Evolutionary conservation across 2,888 invertebrate genomes (phyloP), one percentile per base, ranked within the genome.

Genomic region (Ashinkailepas kermadecensis): DNA sequence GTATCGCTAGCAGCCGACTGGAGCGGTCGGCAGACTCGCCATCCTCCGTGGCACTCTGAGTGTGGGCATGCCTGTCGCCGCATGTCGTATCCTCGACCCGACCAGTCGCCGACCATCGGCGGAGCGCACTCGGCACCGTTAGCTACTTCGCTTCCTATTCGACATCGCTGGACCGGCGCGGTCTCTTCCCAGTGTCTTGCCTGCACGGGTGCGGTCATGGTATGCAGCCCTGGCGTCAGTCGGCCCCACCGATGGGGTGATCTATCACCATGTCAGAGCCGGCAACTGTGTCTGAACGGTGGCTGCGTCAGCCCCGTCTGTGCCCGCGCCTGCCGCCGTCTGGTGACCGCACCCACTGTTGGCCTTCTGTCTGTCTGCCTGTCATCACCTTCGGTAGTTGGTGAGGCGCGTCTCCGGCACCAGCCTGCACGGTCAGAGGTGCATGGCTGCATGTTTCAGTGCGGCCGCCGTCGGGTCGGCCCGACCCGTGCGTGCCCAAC

Each of bases 401-500:
- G 39, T n/a, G 39, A 21, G 74, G 15, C 18, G 74, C 13, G 70
- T 25, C 70, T 25, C 70, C 70, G 70, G 39, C 25, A 39, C 39
- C 12, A 25, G 12, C 12, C 25, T 12, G 67, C 67, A 18, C 67
- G 23, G 67, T 23, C 67, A 39, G 39, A 3, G 39, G 39, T 39
- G 39, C 39, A 39, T 39, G 39, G 67, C 67, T 21, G 74, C 74
- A 56, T 74, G 74, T 74, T 74, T 74, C 74, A 74, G 74, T 74
- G 54, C 62, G 64, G 15, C 64, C 81, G 56, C 57, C 67, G 39
- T 0, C 23, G 13, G 64, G 62, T 81, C 59, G 82, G 83, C 25
- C 83, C 64, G 80, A 83, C 62, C 83, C 84, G n/a, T 86, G 81
- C 74, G 84, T 81, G 83, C 83, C 84, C n/a, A 78, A 81, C 21